These are phyloP conservation scores for Fabriciana adippe DNA, from an alignment of 2,888 invertebrate species.

Conservation along the genomic window DNA sequence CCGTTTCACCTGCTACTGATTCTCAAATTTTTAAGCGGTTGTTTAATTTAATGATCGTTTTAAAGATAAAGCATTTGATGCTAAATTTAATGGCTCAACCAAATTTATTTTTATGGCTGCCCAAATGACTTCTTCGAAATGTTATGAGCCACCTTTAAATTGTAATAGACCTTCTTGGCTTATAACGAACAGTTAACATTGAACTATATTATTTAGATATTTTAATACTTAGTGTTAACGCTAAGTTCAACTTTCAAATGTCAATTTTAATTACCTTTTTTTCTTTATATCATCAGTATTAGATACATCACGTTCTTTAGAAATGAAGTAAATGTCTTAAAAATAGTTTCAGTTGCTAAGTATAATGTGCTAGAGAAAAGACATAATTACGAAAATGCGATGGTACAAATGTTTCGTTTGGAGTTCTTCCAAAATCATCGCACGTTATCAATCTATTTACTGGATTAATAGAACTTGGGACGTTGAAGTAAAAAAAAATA, in stretches of 20 bases:
- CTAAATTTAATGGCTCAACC: constrained; percentile 34
- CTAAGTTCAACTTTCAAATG: not conserved
- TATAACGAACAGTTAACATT: constrained; percentile 12
- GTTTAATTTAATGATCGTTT: constrained; percentile 33
- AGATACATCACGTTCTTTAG: constrained; percentile 12
- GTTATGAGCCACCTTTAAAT: constrained; percentile 24
- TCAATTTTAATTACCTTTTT: not conserved
- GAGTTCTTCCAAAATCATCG: constrained; percentile 72
- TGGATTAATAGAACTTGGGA: constrained; percentile 62
- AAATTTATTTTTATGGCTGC: constrained; percentile 34
- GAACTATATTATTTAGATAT: not conserved
- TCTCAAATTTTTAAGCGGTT: constrained; percentile 26
- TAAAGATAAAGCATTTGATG: constrained; percentile 25
- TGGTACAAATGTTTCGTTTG: constrained; percentile 70
- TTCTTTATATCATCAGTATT: not conserved
- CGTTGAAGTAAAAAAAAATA: constrained; percentile 20
- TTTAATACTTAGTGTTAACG: not conserved
- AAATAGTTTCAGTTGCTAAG: constrained; percentile 67
- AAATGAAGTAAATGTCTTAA: constrained; percentile 50
- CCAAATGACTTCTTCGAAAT: constrained; percentile 19
- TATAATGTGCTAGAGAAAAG: constrained; percentile 64
- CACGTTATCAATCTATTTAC: constrained; percentile 67
- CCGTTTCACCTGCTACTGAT: constrained; percentile 10
- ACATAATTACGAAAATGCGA: constrained; percentile 72
- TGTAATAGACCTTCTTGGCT: constrained; percentile 23